Conservation (phyloP, 1,140 invertebrate genomes). For the Muscidifurax raptorellus region DNA sequence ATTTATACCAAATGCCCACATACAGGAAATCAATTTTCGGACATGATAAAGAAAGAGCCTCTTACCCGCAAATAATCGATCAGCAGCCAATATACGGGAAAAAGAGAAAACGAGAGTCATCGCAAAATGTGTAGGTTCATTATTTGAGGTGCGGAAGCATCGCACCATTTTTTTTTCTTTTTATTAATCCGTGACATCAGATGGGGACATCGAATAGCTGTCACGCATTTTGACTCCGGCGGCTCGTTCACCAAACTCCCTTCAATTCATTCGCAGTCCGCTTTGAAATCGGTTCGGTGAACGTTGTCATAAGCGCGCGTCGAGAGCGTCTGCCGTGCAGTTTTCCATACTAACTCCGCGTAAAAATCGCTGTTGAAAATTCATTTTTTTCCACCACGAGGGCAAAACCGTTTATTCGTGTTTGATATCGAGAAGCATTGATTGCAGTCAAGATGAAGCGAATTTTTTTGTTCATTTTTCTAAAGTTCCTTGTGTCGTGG, state of each 20-base stretch:
- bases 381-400: neutral
- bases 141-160: conserved; percentile 49
- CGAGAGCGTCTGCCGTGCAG: neutral
- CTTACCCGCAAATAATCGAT: neutral
- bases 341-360: neutral
- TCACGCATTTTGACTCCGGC: conserved; percentile 49
- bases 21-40: neutral
- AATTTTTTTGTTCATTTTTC: conserved; percentile 21
- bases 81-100: neutral
- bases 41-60: neutral
- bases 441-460: conserved; percentile 17
- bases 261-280: conserved; percentile 46
- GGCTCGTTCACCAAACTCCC: conserved; percentile 36
- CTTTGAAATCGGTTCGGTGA: conserved; percentile 52
- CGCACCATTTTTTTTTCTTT: conserved; percentile 47
- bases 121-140: conserved; percentile 31
- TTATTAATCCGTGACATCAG: conserved; percentile 52
- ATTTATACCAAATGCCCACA: neutral
- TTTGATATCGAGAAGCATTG: neutral
- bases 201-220: conserved; percentile 51
- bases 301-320: conserved; percentile 42
- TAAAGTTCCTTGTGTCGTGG: conserved; percentile 28
- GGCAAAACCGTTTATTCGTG: neutral
- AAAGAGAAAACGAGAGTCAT: conserved; percentile 39
- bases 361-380: neutral